phyloP scores from a whole-genome alignment of 2,113 vertebrate genomes.

The Gymnobelideus leadbeateri region DNA sequence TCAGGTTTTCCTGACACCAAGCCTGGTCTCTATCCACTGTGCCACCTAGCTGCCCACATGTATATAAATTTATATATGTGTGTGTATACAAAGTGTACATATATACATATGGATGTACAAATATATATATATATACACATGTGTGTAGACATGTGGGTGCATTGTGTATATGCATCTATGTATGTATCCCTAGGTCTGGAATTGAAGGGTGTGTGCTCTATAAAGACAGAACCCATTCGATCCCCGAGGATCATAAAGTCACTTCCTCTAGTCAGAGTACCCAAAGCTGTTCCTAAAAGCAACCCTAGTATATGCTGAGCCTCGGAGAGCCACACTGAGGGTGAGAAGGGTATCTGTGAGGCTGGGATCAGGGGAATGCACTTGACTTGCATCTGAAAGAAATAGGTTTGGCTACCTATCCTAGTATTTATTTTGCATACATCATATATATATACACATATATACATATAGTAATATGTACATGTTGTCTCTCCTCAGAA shows the following conservation, averaged over 20 bases:
- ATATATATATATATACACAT: too few species aligned
- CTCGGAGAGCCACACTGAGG: not conserved
- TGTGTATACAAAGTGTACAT: not conserved
- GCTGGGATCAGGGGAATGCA: not conserved
- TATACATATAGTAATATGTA: not conserved
- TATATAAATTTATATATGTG: not conserved
- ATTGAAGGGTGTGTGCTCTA: not conserved
- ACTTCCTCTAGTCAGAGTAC: not conserved
- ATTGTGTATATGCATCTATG: not conserved
- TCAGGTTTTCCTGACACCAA: too few species aligned
- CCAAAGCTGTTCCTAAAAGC: not conserved
- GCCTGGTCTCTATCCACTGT: too few species aligned
- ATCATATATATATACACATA: not conserved
- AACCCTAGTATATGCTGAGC: not conserved
- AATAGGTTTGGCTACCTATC: not conserved
- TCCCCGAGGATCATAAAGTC: not conserved
- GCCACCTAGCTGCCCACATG: too few species aligned
- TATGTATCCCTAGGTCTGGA: not conserved
- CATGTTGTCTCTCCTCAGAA: not conserved
- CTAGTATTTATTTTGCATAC: not conserved
- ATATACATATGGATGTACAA: not conserved
- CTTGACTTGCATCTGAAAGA: not conserved
- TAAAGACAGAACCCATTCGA: constrained; percentile 25
- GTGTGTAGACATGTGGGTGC: not conserved
- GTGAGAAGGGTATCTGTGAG: not conserved